Evolutionary conservation across 2,888 invertebrate species (phyloP).

Genomic region (Drosophila putrida): DNA sequence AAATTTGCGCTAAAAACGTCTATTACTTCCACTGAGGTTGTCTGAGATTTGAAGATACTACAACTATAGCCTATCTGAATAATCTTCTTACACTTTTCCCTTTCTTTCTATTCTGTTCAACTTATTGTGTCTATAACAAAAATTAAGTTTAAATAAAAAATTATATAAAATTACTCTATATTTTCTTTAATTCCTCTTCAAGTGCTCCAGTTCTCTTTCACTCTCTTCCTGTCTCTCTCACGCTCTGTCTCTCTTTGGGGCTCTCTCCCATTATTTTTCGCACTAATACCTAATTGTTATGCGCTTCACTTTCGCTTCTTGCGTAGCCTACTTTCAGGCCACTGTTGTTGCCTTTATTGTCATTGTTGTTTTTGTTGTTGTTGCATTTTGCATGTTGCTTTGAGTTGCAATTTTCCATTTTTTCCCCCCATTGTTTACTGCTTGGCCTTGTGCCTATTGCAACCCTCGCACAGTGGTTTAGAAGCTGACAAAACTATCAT

Average conservation of each 20-base stretch:
- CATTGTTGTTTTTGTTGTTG: constrained; percentile 21
- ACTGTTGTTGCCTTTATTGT: constrained; percentile 9
- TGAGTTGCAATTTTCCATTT: constrained; percentile 28
- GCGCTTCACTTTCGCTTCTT: constrained; percentile 44
- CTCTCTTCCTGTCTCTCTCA: neutral
- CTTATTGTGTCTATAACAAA: too few species aligned
- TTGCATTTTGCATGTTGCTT: constrained; percentile 35
- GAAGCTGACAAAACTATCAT: neutral
- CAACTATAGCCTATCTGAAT: too few species aligned
- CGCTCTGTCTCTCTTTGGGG: neutral
- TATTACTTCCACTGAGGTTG: too few species aligned
- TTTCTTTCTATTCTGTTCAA: too few species aligned
- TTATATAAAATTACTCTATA: neutral
- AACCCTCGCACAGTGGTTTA: constrained; percentile 21
- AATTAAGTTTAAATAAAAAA: too few species aligned
- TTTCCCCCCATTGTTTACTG: constrained; percentile 38
- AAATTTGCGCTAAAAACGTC: too few species aligned
- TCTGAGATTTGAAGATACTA: too few species aligned
- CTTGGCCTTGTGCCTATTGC: constrained; percentile 71
- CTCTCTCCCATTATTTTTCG: neutral
- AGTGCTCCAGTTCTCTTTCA: neutral
- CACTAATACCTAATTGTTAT: constrained; percentile 34
- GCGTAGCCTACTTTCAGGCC: constrained; percentile 42
- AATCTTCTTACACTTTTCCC: too few species aligned
- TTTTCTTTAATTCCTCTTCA: neutral